phyloP scores from a whole-genome alignment of 2,888 invertebrate genomes.

The Pristionchus arcanus region DNA sequence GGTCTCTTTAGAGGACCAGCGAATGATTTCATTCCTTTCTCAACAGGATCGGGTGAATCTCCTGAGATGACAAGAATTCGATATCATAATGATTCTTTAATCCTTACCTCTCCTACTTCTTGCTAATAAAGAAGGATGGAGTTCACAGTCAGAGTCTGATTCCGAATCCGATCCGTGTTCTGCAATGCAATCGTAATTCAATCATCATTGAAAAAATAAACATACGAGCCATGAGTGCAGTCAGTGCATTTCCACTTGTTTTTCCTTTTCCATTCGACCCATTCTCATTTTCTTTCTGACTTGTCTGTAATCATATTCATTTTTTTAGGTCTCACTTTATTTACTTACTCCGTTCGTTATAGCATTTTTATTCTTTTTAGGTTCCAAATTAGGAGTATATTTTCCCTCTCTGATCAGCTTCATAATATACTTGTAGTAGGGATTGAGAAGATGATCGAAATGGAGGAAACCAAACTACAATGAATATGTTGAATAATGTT shows the following conservation, averaged over 20 bases:
- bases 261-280: not conserved
- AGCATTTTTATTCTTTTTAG: slow-evolving; percentile 52
- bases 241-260: slow-evolving; percentile 33
- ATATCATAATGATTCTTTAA: not conserved
- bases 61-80: not conserved
- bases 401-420: slow-evolving; percentile 80
- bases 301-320: not conserved
- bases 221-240: slow-evolving; percentile 46
- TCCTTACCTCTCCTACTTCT: slow-evolving; percentile 57
- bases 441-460: slow-evolving; percentile 89
- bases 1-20: slow-evolving; percentile 33
- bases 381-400: slow-evolving; percentile 75
- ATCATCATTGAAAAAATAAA: not conserved
- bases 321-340: not conserved
- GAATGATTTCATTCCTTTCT: slow-evolving; percentile 11
- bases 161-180: slow-evolving; percentile 59
- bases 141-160: slow-evolving; percentile 68
- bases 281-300: slow-evolving; percentile 5
- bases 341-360: not conserved
- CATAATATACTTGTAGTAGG: slow-evolving; percentile 89
- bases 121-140: slow-evolving; percentile 68
- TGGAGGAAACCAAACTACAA: slow-evolving; percentile 92
- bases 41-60: slow-evolving; percentile 54
- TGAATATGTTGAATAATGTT: not conserved
- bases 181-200: not conserved